A percentile compares a stretch with the other conserved stretches of the same genome.
Evolutionary conservation across 2,113 vertebrate genomes (phyloP).

Genomic region (Pogonocichla stellata): DNA sequence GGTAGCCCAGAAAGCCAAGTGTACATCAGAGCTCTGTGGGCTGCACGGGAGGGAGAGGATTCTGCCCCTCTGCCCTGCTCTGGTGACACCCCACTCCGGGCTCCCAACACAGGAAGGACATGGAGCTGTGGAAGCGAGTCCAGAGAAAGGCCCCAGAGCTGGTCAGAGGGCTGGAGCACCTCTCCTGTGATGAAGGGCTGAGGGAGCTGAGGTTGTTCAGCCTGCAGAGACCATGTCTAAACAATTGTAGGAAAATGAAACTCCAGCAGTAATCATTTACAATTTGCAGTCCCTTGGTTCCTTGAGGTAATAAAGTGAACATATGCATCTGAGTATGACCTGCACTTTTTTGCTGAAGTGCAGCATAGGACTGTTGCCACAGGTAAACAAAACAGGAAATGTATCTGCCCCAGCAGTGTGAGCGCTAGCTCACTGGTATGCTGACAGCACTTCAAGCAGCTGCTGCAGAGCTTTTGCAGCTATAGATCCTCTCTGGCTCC

Average conservation of each 20-base stretch:
- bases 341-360: background rate
- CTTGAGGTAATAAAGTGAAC: background rate
- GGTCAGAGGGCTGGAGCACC: background rate
- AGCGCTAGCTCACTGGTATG: background rate
- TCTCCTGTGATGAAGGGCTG: background rate
- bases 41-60: background rate
- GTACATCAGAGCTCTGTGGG: background rate
- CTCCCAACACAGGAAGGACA: background rate
- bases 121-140: rapidly evolving
- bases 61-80: background rate
- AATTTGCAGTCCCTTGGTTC: background rate
- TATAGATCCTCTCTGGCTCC: background rate
- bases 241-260: background rate
- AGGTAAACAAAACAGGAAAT: background rate
- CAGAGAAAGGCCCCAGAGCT: background rate
- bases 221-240: background rate
- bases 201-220: background rate
- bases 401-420: background rate
- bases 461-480: background rate
- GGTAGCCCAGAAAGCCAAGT: background rate
- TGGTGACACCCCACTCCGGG: background rate
- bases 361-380: background rate
- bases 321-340: background rate
- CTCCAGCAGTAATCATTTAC: background rate
- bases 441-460: background rate